Evolutionary conservation across 1,140 invertebrate species (phyloP).

Genomic region (Argopecten irradians): DNA sequence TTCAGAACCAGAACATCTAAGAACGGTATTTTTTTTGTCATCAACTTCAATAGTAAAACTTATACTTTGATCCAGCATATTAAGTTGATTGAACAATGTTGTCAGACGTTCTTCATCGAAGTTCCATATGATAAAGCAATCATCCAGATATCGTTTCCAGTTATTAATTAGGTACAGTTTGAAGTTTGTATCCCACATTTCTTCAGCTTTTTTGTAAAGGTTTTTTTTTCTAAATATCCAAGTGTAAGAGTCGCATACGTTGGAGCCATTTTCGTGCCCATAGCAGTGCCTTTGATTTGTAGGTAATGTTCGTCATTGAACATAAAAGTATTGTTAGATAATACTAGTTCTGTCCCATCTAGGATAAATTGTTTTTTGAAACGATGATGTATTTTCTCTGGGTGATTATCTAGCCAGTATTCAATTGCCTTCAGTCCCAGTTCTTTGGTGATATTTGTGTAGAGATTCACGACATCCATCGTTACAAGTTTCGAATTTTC

Average conservation of each 20-base stretch:
- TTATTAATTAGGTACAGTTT: background rate
- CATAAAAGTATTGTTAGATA: constrained; percentile 21
- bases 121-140: constrained; percentile 32
- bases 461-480: constrained; percentile 32
- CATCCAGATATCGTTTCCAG: constrained; percentile 29
- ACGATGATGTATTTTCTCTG: background rate
- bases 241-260: constrained; percentile 29
- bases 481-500: background rate
- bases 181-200: background rate
- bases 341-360: background rate
- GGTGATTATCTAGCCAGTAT: constrained; percentile 35
- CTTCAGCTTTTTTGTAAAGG: background rate
- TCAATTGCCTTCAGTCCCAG: constrained; percentile 19
- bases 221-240: constrained; percentile 21
- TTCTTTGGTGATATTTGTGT: constrained; percentile 26
- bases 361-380: constrained; percentile 12
- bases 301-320: constrained; percentile 28
- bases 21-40: no score
- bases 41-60: no score
- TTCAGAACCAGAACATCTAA: no score
- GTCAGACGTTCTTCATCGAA: no score
- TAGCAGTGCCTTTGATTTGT: constrained; percentile 33
- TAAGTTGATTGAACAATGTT: no score
- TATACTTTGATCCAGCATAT: no score
- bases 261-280: no score